Evolutionary conservation across 2,888 invertebrate species (phyloP).

Genomic region (Calliopum simillimum): DNA sequence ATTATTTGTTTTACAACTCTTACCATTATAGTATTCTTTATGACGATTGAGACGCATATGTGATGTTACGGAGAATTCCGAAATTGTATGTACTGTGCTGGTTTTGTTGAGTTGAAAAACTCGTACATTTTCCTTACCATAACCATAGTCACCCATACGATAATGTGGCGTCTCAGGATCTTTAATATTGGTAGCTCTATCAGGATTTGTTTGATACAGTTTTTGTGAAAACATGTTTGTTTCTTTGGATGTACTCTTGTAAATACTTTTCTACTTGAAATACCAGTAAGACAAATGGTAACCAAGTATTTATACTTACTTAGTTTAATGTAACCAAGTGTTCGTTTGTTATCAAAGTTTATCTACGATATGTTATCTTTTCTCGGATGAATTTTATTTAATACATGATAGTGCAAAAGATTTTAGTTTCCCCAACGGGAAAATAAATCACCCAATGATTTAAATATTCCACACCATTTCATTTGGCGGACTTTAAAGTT

Average conservation of each 20-base stretch:
- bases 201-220: constrained; percentile 35
- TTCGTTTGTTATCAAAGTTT: background rate
- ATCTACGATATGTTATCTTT: background rate
- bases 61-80: constrained; percentile 43
- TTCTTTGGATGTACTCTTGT: background rate
- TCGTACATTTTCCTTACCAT: constrained; percentile 45
- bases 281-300: no score
- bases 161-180: constrained; percentile 46
- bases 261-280: no score
- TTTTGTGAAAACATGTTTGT: constrained; percentile 43
- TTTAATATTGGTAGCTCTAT: constrained; percentile 31
- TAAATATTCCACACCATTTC: no score
- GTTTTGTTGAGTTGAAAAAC: constrained; percentile 46
- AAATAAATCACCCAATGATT: no score
- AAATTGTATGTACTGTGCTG: constrained; percentile 43
- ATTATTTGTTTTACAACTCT: no score
- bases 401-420: no score
- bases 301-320: no score
- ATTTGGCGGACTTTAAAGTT: no score
- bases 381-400: no score
- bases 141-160: constrained; percentile 47
- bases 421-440: no score
- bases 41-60: constrained; percentile 47
- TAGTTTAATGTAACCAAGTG: background rate
- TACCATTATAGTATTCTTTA: constrained; percentile 50